Conservation (phyloP, 2,888 invertebrate species). For the Scaptomyza reducta region DNA sequence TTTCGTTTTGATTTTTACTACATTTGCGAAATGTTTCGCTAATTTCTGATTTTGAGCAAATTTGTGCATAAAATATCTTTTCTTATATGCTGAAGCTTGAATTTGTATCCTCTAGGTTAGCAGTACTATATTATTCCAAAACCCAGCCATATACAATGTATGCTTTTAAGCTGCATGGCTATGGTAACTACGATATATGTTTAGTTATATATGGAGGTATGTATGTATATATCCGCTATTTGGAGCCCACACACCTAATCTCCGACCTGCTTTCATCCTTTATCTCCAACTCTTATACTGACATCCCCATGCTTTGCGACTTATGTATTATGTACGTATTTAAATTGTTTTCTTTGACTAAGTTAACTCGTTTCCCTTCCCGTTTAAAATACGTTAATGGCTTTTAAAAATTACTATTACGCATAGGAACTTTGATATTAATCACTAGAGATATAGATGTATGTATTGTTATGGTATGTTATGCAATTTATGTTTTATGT, state of each 20-base stretch:
- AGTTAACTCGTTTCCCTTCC: constrained; percentile 38
- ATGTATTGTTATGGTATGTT: constrained; percentile 51
- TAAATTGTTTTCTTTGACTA: constrained; percentile 57
- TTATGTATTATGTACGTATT: constrained; percentile 80
- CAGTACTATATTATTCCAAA: constrained; percentile 47
- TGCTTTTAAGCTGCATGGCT: constrained; percentile 34
- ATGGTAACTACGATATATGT: constrained; percentile 61
- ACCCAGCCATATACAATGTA: constrained; percentile 37
- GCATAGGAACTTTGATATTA: constrained; percentile 83
- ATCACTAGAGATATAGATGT: constrained; percentile 79
- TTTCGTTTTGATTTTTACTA: constrained; percentile 37
- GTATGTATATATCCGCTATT: constrained; percentile 39
- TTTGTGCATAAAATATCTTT: constrained; percentile 63
- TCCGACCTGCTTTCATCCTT: constrained; percentile 1
- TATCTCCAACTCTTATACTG: constrained; percentile 5
- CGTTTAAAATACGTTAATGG: constrained; percentile 61
- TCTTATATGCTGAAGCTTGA: constrained; percentile 54
- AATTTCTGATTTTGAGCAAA: constrained; percentile 67
- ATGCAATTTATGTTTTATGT: constrained; percentile 37
- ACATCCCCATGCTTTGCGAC: constrained; percentile 35
- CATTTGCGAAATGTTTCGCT: constrained; percentile 35
- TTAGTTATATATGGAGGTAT: constrained; percentile 43
- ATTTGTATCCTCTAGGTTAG: constrained; percentile 43
- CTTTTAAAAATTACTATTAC: constrained; percentile 72
- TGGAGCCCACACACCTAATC: constrained; percentile 13